These are phyloP conservation scores for Rhynchophorus ferrugineus DNA, from an alignment of 1,140 invertebrate genomes.

Conservation along the genomic window DNA sequence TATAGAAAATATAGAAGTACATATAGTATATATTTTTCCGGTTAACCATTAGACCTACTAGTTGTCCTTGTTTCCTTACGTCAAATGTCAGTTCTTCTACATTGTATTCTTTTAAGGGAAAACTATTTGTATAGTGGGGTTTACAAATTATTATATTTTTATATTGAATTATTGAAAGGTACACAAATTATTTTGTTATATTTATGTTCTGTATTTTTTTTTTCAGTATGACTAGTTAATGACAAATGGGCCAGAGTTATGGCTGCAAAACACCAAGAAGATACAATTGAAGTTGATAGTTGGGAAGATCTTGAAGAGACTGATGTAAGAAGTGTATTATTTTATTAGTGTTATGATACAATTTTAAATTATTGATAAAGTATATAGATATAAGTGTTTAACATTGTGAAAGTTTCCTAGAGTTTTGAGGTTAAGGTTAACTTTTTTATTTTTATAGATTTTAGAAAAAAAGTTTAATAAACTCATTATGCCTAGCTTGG, in stretches of 20 bases:
- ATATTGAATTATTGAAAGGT: too few species aligned
- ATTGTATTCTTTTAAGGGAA: too few species aligned
- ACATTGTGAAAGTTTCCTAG: too few species aligned
- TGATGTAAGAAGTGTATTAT: conserved; percentile 32
- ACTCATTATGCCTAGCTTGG: conserved; percentile 32
- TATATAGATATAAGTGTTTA: conserved; percentile 3
- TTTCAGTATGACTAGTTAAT: conserved; percentile 21
- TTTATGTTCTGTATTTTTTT: too few species aligned
- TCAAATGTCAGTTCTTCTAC: too few species aligned
- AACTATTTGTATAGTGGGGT: too few species aligned
- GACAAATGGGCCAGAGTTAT: conserved; percentile 32
- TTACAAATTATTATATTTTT: too few species aligned
- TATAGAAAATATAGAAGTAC: too few species aligned
- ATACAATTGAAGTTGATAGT: conserved; percentile 35
- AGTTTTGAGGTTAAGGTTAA: conserved; percentile 24
- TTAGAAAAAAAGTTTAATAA: conserved; percentile 38
- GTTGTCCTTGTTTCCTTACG: too few species aligned
- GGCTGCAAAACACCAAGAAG: conserved; percentile 40
- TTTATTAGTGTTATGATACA: conserved; percentile 9
- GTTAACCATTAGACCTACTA: too few species aligned
- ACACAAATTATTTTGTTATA: too few species aligned
- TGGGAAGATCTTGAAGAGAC: conserved; percentile 42
- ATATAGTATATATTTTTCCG: too few species aligned
- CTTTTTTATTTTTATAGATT: conserved; percentile 32
- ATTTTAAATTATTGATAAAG: neutral